Evolutionary conservation across 2,797 vertebrate genomes (phyloP).

Genomic region (Clarias platycephalus): DNA sequence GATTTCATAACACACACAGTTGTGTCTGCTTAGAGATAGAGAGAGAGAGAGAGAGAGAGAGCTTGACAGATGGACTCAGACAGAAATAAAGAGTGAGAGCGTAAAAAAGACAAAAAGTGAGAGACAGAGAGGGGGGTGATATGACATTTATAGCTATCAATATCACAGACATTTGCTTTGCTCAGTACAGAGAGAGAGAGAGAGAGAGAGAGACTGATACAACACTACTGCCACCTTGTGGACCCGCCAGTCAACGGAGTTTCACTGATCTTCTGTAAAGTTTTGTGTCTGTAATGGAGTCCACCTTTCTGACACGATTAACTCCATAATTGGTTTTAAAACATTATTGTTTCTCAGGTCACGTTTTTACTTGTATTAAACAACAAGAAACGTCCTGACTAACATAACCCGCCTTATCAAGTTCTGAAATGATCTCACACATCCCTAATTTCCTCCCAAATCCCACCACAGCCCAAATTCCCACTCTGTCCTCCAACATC

Average conservation of each 20-base stretch:
- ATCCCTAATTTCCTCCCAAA: not conserved
- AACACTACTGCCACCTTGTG: constrained; percentile 24
- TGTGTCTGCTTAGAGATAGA: not conserved
- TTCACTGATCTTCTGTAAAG: not conserved
- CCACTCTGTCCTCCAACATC: not conserved
- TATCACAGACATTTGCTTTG: too few relatives aligned
- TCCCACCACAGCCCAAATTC: not conserved
- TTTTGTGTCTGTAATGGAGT: not conserved
- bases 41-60: not conserved
- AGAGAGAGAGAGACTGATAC: not conserved
- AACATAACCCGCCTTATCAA: not conserved
- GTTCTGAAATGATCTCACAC: not conserved
- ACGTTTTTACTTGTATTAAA: not conserved
- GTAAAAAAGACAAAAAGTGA: not conserved
- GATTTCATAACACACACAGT: not conserved
- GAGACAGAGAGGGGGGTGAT: not conserved
- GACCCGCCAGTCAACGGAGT: not conserved
- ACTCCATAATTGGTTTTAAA: not conserved
- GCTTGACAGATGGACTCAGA: too few relatives aligned
- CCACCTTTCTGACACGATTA: not conserved
- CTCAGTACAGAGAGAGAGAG: not conserved
- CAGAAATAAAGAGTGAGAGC: too few relatives aligned
- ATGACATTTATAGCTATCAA: too few relatives aligned
- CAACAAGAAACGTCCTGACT: not conserved
- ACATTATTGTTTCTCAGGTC: not conserved